Percentiles rank a stretch among this genome's conserved stretches.
phyloP scores from a whole-genome alignment of 2,888 invertebrate genomes.

The Cheiracanthium punctorium region DNA sequence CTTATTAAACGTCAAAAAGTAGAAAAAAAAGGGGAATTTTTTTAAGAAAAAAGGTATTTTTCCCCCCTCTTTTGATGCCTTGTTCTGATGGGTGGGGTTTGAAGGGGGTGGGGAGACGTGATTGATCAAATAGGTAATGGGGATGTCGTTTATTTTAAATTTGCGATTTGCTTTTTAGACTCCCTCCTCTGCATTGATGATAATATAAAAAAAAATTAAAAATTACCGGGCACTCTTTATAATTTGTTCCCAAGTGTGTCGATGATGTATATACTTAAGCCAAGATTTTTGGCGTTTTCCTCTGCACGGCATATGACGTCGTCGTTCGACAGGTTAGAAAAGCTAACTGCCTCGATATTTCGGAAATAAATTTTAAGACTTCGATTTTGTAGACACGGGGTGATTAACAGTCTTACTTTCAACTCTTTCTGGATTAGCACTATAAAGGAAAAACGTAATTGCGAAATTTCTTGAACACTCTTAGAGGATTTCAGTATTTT shows the following conservation, averaged over 20 bases:
- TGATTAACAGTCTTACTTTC: too few relatives aligned
- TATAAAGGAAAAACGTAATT: too few relatives aligned
- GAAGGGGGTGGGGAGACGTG: conserved; percentile 23
- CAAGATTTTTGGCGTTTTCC: not conserved
- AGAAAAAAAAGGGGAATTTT: conserved; percentile 7
- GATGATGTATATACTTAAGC: not conserved
- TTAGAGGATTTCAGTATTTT: too few relatives aligned
- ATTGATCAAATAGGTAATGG: conserved; percentile 70
- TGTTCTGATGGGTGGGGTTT: conserved; percentile 51
- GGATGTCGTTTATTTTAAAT: conserved; percentile 67
- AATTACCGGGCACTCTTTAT: conserved; percentile 38
- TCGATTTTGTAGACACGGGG: too few relatives aligned
- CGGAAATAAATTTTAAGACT: too few relatives aligned
- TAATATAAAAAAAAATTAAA: conserved; percentile 5
- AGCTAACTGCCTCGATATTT: too few relatives aligned
- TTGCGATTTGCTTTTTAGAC: conserved; percentile 40
- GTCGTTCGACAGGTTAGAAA: not conserved
- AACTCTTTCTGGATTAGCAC: too few relatives aligned
- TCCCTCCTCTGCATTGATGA: not conserved
- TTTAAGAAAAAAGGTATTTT: conserved; percentile 19
- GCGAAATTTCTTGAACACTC: too few relatives aligned
- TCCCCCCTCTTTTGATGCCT: conserved; percentile 9
- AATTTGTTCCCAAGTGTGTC: conserved; percentile 43
- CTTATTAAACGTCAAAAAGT: conserved; percentile 65
- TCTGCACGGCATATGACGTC: not conserved